Evolutionary conservation across 2,113 vertebrate genomes (phyloP), one percentile per base, ranked within the genome.

Genomic region (Mustela lutreola): DNA sequence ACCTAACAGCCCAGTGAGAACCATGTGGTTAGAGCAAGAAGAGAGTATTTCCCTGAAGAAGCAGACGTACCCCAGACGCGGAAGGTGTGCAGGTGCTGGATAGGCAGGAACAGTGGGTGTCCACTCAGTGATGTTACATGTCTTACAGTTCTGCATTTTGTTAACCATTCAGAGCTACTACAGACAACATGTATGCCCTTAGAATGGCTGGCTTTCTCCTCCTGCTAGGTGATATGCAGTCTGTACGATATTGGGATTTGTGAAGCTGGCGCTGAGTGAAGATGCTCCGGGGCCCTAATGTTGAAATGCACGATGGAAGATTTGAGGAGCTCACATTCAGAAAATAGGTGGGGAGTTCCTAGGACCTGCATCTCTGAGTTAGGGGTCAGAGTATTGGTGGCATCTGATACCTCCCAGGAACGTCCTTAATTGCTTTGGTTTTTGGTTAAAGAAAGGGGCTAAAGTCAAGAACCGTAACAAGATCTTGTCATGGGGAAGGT

Each of bases 21-120:
- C 63, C 39, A 3, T 19, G 14, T 39, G 11, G 33, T 31, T 83
- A 48, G 53, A 56, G 28, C 12, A 7, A 11, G 3, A 53, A 24
- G 18, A 83, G 42, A 33, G 2, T 67, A 31, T 33, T 36, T 71
- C 22, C 39, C 28, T 15, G 53, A 26, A 71, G 53, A 36, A 58
- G 1, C 2, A n/a, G 63, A 19, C 0, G 2, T 31, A 21, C 11
- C 10, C 11, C n/a, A 48, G n/a, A 11, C 6, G 14, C n/a, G 19
- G 48, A 18, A 91, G n/a, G 36, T 21, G 26, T 50, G 9, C 0
- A 0, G 4, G 31, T 79, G 36, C 36, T 65, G 9, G 56, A 11
- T 7, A 86, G 73, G 67, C 10, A 94, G 53, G 70, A 81, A 93
- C 24, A 39, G 0, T 0, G 7, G 18, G 62, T 39, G 36, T 79